A percentile compares a stretch with the other conserved stretches of the same genome.
Evolutionary conservation across 2,113 vertebrate species (phyloP).

Genomic region (Catharus bicknelli): DNA sequence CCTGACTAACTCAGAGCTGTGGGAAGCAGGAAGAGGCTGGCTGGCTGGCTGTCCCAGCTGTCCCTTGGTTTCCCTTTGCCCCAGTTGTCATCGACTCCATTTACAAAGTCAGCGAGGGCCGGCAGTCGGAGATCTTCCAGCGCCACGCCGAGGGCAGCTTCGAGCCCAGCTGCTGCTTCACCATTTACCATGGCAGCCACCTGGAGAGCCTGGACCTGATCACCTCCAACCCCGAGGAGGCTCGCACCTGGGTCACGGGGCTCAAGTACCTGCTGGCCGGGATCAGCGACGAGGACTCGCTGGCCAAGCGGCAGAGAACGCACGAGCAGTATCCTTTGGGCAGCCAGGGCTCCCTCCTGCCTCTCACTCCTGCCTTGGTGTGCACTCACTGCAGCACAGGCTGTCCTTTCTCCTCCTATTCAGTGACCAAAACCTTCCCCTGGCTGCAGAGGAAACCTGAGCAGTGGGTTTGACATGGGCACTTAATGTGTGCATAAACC

Average conservation of each 20-base stretch:
- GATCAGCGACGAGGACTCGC: conserved; percentile 95
- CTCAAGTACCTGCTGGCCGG: conserved; percentile 96
- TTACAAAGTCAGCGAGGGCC: conserved; percentile 95
- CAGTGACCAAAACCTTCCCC: not conserved
- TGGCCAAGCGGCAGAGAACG: conserved; percentile 91
- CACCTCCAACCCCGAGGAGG: conserved; percentile 92
- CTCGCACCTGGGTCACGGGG: conserved; percentile 95
- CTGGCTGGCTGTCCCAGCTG: not conserved
- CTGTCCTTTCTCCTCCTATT: not conserved
- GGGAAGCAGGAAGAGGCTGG: not conserved
- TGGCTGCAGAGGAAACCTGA: not conserved
- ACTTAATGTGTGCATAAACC: not conserved
- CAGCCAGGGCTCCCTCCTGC: not conserved
- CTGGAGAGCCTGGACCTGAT: conserved; percentile 96
- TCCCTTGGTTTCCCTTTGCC: not conserved
- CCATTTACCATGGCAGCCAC: conserved; percentile 94
- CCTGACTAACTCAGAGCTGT: not conserved
- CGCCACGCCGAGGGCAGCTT: conserved; percentile 89
- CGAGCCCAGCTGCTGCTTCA: conserved; percentile 92
- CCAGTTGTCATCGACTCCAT: conserved; percentile 96
- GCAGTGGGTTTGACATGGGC: not conserved
- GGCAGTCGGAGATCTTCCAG: conserved; percentile 93
- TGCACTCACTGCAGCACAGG: not conserved
- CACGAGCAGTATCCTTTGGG: conserved; percentile 95
- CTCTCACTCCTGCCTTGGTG: not conserved